Percentiles rank a stretch among this genome's conserved stretches.
Evolutionary conservation across 2,888 invertebrate species (phyloP).

Genomic region (Neoaliturus tenellus): DNA sequence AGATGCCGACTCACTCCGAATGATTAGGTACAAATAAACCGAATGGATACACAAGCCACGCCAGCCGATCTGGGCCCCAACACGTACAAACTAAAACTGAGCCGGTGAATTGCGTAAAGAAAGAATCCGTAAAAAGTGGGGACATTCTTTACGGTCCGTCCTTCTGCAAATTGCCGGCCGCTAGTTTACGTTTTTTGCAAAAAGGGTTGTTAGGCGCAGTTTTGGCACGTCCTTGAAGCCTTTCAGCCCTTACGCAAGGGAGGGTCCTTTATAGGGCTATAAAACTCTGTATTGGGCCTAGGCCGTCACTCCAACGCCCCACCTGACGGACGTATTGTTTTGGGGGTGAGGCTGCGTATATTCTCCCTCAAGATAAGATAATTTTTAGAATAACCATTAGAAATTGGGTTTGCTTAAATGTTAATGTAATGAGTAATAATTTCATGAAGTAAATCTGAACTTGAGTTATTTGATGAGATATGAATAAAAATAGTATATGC

Average conservation of each 20-base stretch:
- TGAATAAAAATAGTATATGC: no score
- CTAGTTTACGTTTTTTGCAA: conserved; percentile 24
- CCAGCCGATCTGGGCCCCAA: not conserved
- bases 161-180: conserved; percentile 35
- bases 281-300: not conserved
- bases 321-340: not conserved
- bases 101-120: conserved; percentile 50
- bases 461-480: no score
- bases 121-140: conserved; percentile 51
- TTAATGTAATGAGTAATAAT: no score
- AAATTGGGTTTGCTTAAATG: no score
- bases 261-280: conserved; percentile 32
- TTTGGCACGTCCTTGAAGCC: conserved; percentile 52
- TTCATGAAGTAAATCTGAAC: no score
- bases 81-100: conserved; percentile 11
- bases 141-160: conserved; percentile 31
- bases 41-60: not conserved
- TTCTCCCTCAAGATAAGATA: no score
- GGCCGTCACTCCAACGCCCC: not conserved
- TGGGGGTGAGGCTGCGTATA: no score
- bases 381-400: no score
- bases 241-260: conserved; percentile 53
- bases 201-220: conserved; percentile 44
- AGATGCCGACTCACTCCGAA: no score
- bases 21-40: not conserved